A percentile compares a stretch with the other conserved stretches of the same genome.
Conservation (phyloP, 2,113 vertebrate genomes). For the Isurus oxyrinchus region DNA sequence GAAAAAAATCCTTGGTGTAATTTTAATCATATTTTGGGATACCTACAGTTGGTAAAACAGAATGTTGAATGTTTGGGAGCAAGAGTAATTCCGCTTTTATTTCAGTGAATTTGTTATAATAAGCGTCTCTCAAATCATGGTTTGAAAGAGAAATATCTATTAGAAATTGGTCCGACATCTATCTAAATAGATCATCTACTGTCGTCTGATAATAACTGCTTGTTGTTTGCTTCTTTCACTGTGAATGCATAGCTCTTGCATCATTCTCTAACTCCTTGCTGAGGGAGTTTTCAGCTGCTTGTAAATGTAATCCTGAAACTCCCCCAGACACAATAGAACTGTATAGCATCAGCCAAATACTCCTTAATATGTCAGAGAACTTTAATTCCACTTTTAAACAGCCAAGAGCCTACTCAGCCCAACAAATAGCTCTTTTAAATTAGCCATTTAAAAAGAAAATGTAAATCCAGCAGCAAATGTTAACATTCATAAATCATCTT, state of each 20-base stretch:
- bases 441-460: no score
- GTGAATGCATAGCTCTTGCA: not conserved
- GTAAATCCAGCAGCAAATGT: not conserved
- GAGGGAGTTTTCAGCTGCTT: not conserved
- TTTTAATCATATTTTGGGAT: not conserved
- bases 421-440: not conserved
- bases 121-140: not conserved
- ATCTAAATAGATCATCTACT: not conserved
- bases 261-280: not conserved
- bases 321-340: not conserved
- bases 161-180: not conserved
- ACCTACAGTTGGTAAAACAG: not conserved
- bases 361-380: not conserved
- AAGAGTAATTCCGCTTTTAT: not conserved
- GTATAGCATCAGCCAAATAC: not conserved
- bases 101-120: not conserved
- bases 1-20: not conserved
- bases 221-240: not conserved
- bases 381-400: not conserved
- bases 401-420: not conserved
- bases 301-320: conserved; percentile 1
- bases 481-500: not conserved
- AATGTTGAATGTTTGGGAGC: not conserved
- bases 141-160: not conserved
- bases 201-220: not conserved